Percentiles rank a stretch among this genome's conserved stretches.
Evolutionary conservation across 2,113 vertebrate species (phyloP).

Genomic region (Columbina picui): DNA sequence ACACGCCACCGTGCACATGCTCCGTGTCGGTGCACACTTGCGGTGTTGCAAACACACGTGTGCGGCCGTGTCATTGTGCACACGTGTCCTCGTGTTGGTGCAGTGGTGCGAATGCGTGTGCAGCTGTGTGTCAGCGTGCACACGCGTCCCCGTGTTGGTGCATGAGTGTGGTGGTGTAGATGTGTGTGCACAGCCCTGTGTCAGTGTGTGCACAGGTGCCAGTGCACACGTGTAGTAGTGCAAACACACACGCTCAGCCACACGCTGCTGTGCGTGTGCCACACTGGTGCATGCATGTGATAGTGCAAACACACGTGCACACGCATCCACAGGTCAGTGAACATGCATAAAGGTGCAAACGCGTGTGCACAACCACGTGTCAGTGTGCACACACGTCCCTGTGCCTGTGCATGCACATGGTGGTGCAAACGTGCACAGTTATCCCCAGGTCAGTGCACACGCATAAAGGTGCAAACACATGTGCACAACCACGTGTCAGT

Average conservation of each 20-base stretch:
- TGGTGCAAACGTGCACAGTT: accelerated
- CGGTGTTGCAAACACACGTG: not conserved
- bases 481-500: accelerated
- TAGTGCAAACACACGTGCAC: not conserved
- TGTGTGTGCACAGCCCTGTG: no score
- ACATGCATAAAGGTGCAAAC: no score
- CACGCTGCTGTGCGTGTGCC: accelerated
- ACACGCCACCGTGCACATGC: not conserved
- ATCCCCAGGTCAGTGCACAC: not conserved
- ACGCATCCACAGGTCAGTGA: no score
- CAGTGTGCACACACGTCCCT: accelerated
- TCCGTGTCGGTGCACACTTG: not conserved
- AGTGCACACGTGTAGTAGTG: no score
- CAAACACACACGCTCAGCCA: no score
- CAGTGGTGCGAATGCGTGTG: no score
- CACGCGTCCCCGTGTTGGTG: not conserved
- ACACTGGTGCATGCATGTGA: accelerated
- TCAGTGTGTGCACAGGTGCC: accelerated
- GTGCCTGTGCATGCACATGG: accelerated
- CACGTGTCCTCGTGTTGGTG: no score
- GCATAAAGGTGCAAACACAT: not conserved
- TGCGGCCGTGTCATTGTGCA: no score
- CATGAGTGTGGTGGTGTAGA: not conserved
- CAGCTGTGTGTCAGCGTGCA: not conserved
- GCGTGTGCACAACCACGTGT: no score